These are phyloP conservation scores for Platichthys stellatus DNA, from an alignment of 2,113 vertebrate species.

Conservation along the genomic window DNA sequence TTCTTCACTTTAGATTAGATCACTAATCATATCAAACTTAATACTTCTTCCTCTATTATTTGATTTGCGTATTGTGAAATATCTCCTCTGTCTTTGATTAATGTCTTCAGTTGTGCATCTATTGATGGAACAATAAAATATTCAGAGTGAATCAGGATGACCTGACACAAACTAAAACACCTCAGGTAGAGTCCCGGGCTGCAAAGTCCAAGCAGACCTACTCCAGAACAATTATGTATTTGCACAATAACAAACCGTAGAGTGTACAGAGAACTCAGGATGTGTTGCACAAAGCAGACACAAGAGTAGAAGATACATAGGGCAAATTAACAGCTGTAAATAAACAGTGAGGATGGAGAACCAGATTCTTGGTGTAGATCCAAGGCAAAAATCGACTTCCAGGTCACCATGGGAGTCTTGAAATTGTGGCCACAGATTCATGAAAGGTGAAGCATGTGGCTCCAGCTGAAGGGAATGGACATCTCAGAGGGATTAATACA, in stretches of 20 bases:
- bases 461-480: not conserved
- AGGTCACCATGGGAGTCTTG: slow-evolving; percentile 35
- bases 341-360: not conserved
- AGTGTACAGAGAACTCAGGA: not conserved
- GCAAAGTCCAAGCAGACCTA: slow-evolving; percentile 14
- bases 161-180: slow-evolving; percentile 32
- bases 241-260: slow-evolving; percentile 15
- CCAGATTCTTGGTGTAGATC: slow-evolving; percentile 27
- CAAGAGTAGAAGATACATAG: not conserved
- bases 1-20: slow-evolving; percentile 1
- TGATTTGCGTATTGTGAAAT: slow-evolving; percentile 10
- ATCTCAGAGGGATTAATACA: not conserved
- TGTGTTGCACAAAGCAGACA: not conserved
- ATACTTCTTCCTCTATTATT: not conserved
- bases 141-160: slow-evolving; percentile 23
- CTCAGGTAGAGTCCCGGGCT: slow-evolving; percentile 14
- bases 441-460: slow-evolving; percentile 21
- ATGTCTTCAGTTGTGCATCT: slow-evolving; percentile 8
- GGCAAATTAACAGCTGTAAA: too few relatives aligned
- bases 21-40: not conserved
- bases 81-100: slow-evolving; percentile 11
- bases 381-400: slow-evolving; percentile 43
- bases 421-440: slow-evolving; percentile 35
- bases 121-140: slow-evolving; percentile 30
- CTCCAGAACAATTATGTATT: slow-evolving; percentile 26